phyloP scores from a whole-genome alignment of 2,113 vertebrate species.

The Indicator indicator region DNA sequence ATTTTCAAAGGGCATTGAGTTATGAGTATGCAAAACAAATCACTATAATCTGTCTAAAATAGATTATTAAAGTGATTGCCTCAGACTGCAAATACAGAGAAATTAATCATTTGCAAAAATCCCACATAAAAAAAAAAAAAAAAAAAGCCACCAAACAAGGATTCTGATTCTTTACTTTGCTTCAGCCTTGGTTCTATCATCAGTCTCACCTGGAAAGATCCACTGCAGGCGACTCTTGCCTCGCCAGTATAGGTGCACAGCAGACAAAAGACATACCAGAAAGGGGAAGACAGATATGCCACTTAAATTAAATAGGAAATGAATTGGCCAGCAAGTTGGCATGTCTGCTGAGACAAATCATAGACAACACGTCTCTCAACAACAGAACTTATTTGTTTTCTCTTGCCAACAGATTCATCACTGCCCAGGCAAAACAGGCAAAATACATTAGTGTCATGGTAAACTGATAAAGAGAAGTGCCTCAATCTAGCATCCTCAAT shows the following conservation, averaged over 20 bases:
- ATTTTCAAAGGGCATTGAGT: background rate
- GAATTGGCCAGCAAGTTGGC: constrained; percentile 91
- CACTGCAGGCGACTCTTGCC: constrained; percentile 68
- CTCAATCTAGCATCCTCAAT: constrained; percentile 87
- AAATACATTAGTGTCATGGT: constrained; percentile 98
- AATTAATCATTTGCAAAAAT: constrained; percentile 22
- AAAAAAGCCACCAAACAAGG: background rate
- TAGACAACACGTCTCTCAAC: constrained; percentile 90
- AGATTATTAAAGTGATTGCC: constrained; percentile 14
- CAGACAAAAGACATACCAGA: constrained; percentile 90
- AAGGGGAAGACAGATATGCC: constrained; percentile 92
- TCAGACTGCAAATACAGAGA: background rate
- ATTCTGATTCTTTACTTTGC: constrained; percentile 23
- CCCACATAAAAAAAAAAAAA: background rate
- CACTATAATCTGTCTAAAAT: constrained; percentile 1
- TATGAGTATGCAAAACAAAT: constrained; percentile 52
- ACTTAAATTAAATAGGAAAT: constrained; percentile 88
- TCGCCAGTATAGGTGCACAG: constrained; percentile 75
- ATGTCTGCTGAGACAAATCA: constrained; percentile 95
- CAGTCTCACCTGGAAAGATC: constrained; percentile 67
- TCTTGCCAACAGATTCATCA: constrained; percentile 96
- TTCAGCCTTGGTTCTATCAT: constrained; percentile 33
- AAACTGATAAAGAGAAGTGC: constrained; percentile 95
- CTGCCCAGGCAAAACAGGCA: constrained; percentile 94
- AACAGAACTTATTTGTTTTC: constrained; percentile 89